Evolutionary conservation across 2,797 vertebrate genomes (phyloP).

Genomic region (Capromys pilorides): DNA sequence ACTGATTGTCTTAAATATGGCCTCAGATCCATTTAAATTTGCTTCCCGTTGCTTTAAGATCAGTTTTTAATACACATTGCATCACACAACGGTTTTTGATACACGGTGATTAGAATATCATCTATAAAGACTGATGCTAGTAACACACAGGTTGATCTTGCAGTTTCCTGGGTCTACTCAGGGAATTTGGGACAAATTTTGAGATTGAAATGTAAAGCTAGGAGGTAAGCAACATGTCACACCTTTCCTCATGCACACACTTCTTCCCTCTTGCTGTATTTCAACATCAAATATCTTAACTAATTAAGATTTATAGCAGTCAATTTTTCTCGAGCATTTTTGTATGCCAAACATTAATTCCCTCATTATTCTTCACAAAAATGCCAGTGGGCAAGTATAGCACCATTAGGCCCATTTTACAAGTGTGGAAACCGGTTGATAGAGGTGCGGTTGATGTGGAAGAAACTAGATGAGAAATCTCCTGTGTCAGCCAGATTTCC

Average conservation of each 20-base stretch:
- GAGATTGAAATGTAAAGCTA: not conserved
- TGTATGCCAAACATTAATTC: not conserved
- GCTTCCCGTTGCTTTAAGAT: conserved; percentile 71
- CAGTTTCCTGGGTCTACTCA: not conserved
- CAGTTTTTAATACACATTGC: conserved; percentile 35
- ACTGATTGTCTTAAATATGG: conserved; percentile 86
- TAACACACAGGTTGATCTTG: not conserved
- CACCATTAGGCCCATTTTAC: not conserved
- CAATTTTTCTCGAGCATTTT: not conserved
- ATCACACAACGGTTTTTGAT: not conserved
- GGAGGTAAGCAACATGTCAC: not conserved
- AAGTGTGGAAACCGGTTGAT: not conserved
- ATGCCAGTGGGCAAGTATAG: not conserved
- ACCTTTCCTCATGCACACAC: not conserved
- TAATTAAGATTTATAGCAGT: not conserved
- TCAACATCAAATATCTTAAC: not conserved
- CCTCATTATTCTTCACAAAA: not conserved
- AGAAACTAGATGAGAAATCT: not conserved
- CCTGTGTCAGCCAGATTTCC: not conserved
- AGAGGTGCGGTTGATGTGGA: not conserved
- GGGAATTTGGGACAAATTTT: conserved; percentile 1
- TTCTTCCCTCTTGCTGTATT: not conserved
- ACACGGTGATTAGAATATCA: conserved; percentile 60
- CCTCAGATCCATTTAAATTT: conserved; percentile 76
- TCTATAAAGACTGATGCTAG: not conserved